These are phyloP conservation scores for Trichopria drosophilae DNA, from an alignment of 2,888 invertebrate species.

Conservation along the genomic window DNA sequence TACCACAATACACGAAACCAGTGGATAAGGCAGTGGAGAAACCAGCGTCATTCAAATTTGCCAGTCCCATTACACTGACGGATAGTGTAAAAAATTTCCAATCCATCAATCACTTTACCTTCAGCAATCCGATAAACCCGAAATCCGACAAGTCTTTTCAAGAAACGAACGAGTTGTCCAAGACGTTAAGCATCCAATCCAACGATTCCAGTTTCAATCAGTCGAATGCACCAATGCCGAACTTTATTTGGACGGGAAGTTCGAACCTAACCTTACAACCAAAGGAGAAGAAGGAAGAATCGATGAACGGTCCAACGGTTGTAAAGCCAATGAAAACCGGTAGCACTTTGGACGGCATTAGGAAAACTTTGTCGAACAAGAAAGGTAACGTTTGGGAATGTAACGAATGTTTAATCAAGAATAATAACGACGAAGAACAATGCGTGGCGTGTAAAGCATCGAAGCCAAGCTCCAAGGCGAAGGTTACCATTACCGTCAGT, in stretches of 20 bases:
- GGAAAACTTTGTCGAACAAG: slow-evolving; percentile 34
- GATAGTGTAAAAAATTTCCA: slow-evolving; percentile 56
- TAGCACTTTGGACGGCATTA: slow-evolving; percentile 58
- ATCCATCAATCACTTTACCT: slow-evolving; percentile 63
- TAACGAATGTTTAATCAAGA: slow-evolving; percentile 53
- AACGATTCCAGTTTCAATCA: slow-evolving; percentile 21
- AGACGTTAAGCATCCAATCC: slow-evolving; percentile 34
- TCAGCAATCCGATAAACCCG: slow-evolving; percentile 61
- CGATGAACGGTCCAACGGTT: slow-evolving; percentile 30
- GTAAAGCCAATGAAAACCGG: slow-evolving; percentile 53
- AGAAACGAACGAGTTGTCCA: slow-evolving; percentile 35
- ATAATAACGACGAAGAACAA: slow-evolving; percentile 41
- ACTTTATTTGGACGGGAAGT: slow-evolving; percentile 51
- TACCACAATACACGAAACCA: slow-evolving; percentile 50
- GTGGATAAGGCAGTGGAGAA: slow-evolving; percentile 24
- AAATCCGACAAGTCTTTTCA: slow-evolving; percentile 32
- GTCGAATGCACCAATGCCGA: slow-evolving; percentile 36
- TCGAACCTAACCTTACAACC: slow-evolving; percentile 34
- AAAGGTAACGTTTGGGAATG: slow-evolving; percentile 52
- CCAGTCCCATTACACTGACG: slow-evolving; percentile 60
- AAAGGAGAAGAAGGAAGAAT: slow-evolving; percentile 42
- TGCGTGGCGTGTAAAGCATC: slow-evolving; percentile 53
- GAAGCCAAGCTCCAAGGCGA: slow-evolving; percentile 35
- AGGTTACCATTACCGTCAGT: too few species aligned
- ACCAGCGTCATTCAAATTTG: slow-evolving; percentile 46